phyloP scores from a whole-genome alignment of 92 coral and sea anemone genomes.

The Diadumene lineata region DNA sequence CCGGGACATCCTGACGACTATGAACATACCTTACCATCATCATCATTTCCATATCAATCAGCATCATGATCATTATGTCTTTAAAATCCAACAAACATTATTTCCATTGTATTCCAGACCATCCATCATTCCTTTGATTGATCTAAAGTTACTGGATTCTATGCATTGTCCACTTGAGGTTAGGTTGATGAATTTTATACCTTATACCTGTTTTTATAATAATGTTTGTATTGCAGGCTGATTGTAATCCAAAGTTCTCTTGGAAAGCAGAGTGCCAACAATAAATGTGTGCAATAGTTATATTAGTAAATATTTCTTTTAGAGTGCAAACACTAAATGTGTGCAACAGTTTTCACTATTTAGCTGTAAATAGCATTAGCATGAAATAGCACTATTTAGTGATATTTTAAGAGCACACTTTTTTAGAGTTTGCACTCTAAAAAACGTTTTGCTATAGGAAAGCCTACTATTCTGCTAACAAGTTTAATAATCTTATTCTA shows the following conservation, averaged over 20 bases:
- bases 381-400: no score
- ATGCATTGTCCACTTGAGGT: conserved; percentile 17
- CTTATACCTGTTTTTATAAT: neutral
- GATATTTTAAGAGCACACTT: no score
- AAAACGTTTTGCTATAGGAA: neutral
- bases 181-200: neutral
- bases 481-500: no score
- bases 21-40: neutral
- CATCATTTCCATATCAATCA: neutral
- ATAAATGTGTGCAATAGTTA: no score
- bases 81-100: neutral
- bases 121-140: conserved; percentile 87
- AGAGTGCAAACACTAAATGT: no score
- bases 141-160: conserved; percentile 52
- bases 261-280: no score
- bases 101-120: conserved; percentile 56
- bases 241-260: neutral
- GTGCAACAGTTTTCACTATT: no score
- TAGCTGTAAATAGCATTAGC: no score
- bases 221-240: conserved; percentile 2
- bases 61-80: neutral
- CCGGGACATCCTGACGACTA: no score
- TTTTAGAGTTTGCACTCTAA: no score
- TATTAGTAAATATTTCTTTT: no score
- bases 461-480: neutral